These are phyloP conservation scores for Sarcophaga peregrina DNA, from an alignment of 1,140 invertebrate genomes.

Conservation along the genomic window DNA sequence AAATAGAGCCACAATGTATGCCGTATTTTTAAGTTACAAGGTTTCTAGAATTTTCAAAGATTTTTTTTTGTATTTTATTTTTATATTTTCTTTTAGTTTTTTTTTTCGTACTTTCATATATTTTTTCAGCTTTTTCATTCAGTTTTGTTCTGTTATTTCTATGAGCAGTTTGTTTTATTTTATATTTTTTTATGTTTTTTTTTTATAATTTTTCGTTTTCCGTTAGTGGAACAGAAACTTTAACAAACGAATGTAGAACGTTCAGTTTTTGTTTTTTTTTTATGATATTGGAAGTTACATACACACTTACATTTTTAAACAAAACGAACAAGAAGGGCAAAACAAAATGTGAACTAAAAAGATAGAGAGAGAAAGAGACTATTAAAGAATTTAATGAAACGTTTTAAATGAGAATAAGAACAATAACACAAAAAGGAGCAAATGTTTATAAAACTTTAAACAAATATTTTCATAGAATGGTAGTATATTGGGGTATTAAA, in stretches of 20 bases:
- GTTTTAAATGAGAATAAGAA: background rate
- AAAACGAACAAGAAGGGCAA: background rate
- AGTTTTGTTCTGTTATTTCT: background rate
- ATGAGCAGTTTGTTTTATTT: too few relatives aligned
- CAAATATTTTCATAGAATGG: too few relatives aligned
- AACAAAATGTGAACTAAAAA: background rate
- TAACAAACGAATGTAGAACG: conserved; percentile 18
- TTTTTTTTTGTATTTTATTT: background rate
- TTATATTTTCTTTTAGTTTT: background rate
- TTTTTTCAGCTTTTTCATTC: background rate
- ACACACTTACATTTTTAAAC: background rate
- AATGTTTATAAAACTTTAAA: background rate
- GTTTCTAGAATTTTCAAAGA: conserved; percentile 19
- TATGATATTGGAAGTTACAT: background rate
- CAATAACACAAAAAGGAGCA: background rate
- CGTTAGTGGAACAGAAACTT: conserved; percentile 9
- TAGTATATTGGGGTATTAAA: too few relatives aligned
- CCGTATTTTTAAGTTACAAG: conserved; percentile 22
- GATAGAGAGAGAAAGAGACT: background rate
- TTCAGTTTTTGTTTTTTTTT: background rate
- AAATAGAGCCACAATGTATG: background rate
- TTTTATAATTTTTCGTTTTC: background rate
- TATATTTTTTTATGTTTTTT: background rate
- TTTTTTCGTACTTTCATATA: background rate
- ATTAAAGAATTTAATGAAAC: conserved; percentile 23